Conservation (phyloP, 2,888 invertebrate genomes). For the Erebia ligea region DNA sequence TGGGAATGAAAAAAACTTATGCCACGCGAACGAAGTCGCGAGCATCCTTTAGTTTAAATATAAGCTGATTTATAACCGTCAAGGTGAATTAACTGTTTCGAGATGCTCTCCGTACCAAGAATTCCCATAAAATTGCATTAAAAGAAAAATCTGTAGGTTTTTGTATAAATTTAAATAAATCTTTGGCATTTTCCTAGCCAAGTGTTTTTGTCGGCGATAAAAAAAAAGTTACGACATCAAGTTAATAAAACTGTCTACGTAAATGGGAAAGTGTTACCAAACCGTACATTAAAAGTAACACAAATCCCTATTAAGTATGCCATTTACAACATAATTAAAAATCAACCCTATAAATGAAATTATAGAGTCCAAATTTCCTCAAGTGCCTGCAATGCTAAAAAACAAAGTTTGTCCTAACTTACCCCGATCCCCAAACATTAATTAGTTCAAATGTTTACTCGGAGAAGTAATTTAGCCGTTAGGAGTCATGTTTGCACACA, state of each 20-base stretch:
- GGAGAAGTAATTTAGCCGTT: conserved; percentile 19
- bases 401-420: conserved; percentile 10
- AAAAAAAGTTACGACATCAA: conserved; percentile 10
- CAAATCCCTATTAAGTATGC: conserved; percentile 16
- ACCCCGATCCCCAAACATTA: conserved; percentile 20
- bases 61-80: too few species aligned
- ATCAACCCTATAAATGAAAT: background rate
- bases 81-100: too few species aligned
- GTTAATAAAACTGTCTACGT: conserved; percentile 15
- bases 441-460: conserved; percentile 24
- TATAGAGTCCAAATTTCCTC: background rate
- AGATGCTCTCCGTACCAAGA: background rate
- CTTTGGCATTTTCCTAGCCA: background rate
- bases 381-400: background rate
- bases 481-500: conserved; percentile 12
- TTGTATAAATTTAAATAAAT: conserved; percentile 8
- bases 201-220: conserved; percentile 8
- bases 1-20: too few species aligned
- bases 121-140: background rate
- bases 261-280: conserved; percentile 20
- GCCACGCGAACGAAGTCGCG: too few species aligned
- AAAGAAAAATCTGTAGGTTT: background rate
- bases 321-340: background rate
- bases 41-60: too few species aligned
- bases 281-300: conserved; percentile 20